Evolutionary conservation across 2,888 invertebrate species (phyloP).

Genomic region (Drosophila kuntzei): DNA sequence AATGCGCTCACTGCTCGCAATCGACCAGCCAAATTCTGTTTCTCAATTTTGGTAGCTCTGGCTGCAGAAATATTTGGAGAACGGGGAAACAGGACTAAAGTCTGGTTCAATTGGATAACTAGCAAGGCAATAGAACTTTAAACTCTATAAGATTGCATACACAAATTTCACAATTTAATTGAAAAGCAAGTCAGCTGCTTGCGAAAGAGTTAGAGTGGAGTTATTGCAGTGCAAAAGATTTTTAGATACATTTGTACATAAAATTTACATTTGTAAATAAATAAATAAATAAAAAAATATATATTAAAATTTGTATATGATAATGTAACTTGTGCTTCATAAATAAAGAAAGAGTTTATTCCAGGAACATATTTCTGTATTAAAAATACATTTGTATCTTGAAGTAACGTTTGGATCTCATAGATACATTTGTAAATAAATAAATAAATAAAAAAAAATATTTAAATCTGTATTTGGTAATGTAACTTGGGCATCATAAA

Average conservation of each 20-base stretch:
- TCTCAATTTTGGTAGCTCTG: not conserved
- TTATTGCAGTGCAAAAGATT: not conserved
- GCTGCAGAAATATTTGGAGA: not conserved
- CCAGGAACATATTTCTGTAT: not conserved
- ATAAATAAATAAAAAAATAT: no score
- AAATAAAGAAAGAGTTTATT: not conserved
- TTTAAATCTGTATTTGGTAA: no score
- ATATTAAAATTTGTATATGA: no score
- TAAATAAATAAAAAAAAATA: no score
- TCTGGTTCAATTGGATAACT: no score
- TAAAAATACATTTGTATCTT: not conserved
- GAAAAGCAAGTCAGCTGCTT: not conserved
- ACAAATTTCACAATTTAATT: not conserved
- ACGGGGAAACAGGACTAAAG: not conserved
- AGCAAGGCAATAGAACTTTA: not conserved
- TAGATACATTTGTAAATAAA: not conserved
- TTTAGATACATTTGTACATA: not conserved
- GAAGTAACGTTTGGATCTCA: not conserved
- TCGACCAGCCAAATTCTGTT: constrained; percentile 38
- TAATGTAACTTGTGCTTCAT: no score
- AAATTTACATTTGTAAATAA: not conserved
- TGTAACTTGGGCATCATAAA: no score
- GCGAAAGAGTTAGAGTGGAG: not conserved
- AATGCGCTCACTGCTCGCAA: constrained; percentile 71
- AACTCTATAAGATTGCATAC: not conserved